Percentiles rank a stretch among this genome's conserved stretches.
phyloP scores from a whole-genome alignment of 1,140 invertebrate species.

The Drosophila virilis region DNA sequence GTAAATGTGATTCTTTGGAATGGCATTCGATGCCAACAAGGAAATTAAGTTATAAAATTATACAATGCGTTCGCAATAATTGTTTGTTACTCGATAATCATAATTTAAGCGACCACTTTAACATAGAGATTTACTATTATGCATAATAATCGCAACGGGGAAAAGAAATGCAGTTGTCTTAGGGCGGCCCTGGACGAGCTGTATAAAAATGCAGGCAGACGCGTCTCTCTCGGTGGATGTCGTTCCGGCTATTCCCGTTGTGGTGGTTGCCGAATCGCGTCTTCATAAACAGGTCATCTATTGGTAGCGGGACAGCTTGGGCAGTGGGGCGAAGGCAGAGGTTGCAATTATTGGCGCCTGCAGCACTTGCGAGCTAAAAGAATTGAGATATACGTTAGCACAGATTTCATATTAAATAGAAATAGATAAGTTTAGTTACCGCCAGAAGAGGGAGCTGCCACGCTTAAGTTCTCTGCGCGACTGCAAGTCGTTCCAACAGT shows the following conservation, averaged over 20 bases:
- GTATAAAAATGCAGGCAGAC: constrained; percentile 56
- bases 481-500: constrained; percentile 92
- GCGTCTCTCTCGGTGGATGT: constrained; percentile 34
- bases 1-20: constrained; percentile 22
- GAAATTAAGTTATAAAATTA: constrained; percentile 13
- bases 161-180: constrained; percentile 67
- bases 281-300: constrained; percentile 25
- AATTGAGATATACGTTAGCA: background rate
- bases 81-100: constrained; percentile 28
- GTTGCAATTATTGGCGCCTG: constrained; percentile 9
- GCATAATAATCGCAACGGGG: constrained; percentile 38
- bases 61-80: constrained; percentile 5
- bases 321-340: constrained; percentile 55
- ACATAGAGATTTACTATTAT: constrained; percentile 33
- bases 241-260: constrained; percentile 26
- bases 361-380: constrained; percentile 45
- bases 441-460: constrained; percentile 91
- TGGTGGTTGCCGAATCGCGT: constrained; percentile 28
- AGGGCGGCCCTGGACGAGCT: constrained; percentile 21
- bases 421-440: constrained; percentile 45
- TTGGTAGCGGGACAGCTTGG: constrained; percentile 61
- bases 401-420: background rate
- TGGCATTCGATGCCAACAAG: constrained; percentile 20
- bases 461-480: constrained; percentile 91
- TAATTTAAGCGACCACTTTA: constrained; percentile 27